Evolutionary conservation across 2,113 vertebrate genomes (phyloP).

Genomic region (Trinectes maculatus): DNA sequence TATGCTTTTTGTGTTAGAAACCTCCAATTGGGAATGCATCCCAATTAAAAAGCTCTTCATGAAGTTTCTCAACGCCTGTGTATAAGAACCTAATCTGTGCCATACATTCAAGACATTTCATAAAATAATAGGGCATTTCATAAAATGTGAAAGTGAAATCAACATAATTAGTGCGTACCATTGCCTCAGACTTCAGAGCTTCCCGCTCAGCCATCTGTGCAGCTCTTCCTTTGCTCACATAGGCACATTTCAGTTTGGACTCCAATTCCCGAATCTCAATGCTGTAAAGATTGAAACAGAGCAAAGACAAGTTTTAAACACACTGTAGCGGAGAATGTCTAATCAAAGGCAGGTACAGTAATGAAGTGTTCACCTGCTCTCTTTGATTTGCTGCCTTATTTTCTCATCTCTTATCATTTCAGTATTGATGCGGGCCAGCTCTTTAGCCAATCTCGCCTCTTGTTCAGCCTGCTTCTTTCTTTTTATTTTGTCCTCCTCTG

Average conservation of each 20-base stretch:
- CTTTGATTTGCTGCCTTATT: neutral
- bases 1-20: no score
- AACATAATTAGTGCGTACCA: no score
- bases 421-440: neutral
- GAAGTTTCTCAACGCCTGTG: no score
- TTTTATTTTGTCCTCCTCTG: neutral
- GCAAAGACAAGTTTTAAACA: no score
- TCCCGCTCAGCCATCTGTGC: neutral
- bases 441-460: neutral
- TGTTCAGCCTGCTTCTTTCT: neutral
- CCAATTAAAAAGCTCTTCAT: no score
- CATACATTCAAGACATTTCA: no score
- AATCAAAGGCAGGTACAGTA: neutral
- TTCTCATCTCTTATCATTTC: slow-evolving; percentile 1
- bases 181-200: slow-evolving; percentile 7
- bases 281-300: slow-evolving; percentile 68
- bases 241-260: neutral
- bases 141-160: no score
- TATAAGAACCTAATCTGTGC: no score
- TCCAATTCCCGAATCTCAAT: slow-evolving; percentile 14
- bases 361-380: slow-evolving; percentile 85
- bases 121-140: no score
- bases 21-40: no score
- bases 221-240: neutral
- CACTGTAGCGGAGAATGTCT: no score